phyloP scores from a whole-genome alignment of 1,140 invertebrate genomes.

The Meloidogyne chitwoodi region DNA sequence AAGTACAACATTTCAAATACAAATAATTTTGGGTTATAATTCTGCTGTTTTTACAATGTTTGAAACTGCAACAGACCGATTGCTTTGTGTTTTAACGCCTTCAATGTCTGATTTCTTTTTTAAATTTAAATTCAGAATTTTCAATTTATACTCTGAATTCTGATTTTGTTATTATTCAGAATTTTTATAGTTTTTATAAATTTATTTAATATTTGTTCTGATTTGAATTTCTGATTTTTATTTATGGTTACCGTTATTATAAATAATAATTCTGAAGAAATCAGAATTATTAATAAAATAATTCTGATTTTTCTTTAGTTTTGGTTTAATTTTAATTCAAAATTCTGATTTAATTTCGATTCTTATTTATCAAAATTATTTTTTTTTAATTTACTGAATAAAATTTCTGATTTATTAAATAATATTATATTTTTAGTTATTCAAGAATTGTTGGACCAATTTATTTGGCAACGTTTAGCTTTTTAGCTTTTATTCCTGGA shows the following conservation, averaged over 20 bases:
- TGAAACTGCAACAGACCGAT: conserved; percentile 14
- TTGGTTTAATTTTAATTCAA: background rate
- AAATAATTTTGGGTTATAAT: conserved; percentile 18
- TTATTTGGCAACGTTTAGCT: background rate
- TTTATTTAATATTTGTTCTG: too few relatives aligned
- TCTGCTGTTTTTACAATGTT: conserved; percentile 14
- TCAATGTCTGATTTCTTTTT: background rate
- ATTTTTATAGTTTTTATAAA: too few relatives aligned
- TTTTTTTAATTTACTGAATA: too few relatives aligned
- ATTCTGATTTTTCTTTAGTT: too few relatives aligned
- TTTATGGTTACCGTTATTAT: too few relatives aligned
- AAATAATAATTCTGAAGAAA: too few relatives aligned
- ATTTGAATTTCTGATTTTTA: too few relatives aligned
- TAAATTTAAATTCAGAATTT: background rate
- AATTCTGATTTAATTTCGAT: background rate
- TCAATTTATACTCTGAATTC: background rate
- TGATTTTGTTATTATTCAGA: too few relatives aligned
- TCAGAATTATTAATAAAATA: too few relatives aligned
- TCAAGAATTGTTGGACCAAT: background rate
- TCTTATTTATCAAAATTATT: too few relatives aligned
- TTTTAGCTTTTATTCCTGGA: conserved; percentile 6
- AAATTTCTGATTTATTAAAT: too few relatives aligned
- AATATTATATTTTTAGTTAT: background rate
- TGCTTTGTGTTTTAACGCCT: background rate
- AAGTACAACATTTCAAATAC: conserved; percentile 15